Evolutionary conservation across 2,888 invertebrate genomes (phyloP), one percentile per base, ranked within the genome.

Genomic region (Epistrophe grossulariae): DNA sequence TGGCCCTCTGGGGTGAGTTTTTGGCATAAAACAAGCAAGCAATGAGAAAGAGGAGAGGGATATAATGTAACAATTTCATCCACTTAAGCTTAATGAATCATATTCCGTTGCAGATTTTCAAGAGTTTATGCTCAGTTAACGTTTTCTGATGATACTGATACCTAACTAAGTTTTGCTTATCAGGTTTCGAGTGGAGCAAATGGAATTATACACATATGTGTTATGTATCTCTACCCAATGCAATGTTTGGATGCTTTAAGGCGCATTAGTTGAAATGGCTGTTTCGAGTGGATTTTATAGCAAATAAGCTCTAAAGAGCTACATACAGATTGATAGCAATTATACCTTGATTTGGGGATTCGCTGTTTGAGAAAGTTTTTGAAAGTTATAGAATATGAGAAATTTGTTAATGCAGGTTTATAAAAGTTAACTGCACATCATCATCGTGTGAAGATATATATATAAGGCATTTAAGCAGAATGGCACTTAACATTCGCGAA

Each of bases 31-130:
- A 50, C 68, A 50, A 50, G 68, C 19, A 48, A n/a, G 24, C 24
- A 35, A 7, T 6, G 35, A 8, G 9, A 35, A 7, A 2, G 35
- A 8, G 9, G 15, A 17, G 64, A 45, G 66, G 66, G 72, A 59
- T 80, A 70, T 40, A 82, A 71, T 82, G 74, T 82, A 79, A 82
- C 85, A 82, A 78, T 82, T 78, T 85, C 78, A 81, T 85, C 81
- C 85, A 85, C 77, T 85, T 78, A 73, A 73, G 73, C 64, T 73
- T 55, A 81, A 81, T 81, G 78, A 85, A 85, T 78, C 81, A 78
- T 81, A 81, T 85, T 78, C 59, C 68, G 74, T 77, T 80, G 66
- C 68, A 71, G 79, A 55, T 31, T 60, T 62, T 71, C 74, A 40
- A 70, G n/a, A 68, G 45, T 83, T 74, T 68, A 79, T 60, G 70